Evolutionary conservation across 2,113 vertebrate species (phyloP).

Genomic region (Nettapus auritus): DNA sequence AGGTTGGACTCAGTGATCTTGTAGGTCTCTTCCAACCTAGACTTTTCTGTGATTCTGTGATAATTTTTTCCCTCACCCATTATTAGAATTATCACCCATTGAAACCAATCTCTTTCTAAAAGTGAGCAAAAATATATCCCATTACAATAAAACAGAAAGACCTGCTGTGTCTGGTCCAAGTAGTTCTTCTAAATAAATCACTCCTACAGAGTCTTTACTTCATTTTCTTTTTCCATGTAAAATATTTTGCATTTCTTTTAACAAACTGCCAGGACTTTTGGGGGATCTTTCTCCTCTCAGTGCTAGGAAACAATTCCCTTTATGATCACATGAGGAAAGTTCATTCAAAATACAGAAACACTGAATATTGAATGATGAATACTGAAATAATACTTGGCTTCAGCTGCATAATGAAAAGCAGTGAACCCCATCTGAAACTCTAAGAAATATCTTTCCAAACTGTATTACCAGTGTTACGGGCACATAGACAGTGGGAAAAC

Average conservation of each 20-base stretch:
- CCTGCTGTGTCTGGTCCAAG: neutral
- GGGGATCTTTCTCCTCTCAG: neutral
- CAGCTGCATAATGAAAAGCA: constrained; percentile 6
- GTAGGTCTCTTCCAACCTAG: no score
- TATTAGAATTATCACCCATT: constrained; percentile 3
- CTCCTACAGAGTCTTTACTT: neutral
- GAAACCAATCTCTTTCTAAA: neutral
- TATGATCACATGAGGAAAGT: constrained; percentile 50
- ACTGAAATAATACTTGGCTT: constrained; percentile 40
- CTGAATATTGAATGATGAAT: constrained; percentile 46
- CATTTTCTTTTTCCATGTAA: constrained; percentile 30
- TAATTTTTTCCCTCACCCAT: constrained; percentile 21
- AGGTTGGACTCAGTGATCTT: no score
- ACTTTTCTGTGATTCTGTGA: no score
- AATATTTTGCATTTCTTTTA: constrained; percentile 39
- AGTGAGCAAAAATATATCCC: neutral
- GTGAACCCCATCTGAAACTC: constrained; percentile 26
- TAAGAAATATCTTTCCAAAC: constrained; percentile 19
- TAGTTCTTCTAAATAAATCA: constrained; percentile 40
- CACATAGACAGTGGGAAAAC: neutral
- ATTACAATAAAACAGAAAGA: constrained; percentile 11
- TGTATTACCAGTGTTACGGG: constrained; percentile 5
- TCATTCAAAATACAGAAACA: constrained; percentile 45
- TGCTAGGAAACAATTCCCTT: constrained; percentile 11
- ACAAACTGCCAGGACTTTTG: constrained; percentile 7